These are phyloP conservation scores for Natrix natrix DNA, from an alignment of 2,797 vertebrate species.

Conservation along the genomic window DNA sequence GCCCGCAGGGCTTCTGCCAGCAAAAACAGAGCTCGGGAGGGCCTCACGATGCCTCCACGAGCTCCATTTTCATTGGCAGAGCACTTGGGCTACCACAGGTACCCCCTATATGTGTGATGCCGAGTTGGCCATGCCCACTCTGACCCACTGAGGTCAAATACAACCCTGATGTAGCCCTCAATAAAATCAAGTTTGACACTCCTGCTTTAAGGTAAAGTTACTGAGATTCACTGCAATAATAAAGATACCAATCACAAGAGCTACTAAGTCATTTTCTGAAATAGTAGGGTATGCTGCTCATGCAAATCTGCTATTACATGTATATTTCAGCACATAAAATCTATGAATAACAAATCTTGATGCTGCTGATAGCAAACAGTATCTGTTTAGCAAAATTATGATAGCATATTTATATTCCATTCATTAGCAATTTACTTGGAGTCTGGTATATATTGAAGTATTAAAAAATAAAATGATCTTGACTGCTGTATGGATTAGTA, in stretches of 20 bases:
- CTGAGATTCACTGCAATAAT: neutral
- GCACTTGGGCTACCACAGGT: too few species aligned
- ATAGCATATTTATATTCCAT: neutral
- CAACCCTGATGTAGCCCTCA: too few species aligned
- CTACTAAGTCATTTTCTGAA: neutral
- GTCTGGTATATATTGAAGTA: neutral
- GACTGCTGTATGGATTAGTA: neutral
- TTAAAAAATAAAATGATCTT: neutral
- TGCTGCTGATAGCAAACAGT: neutral
- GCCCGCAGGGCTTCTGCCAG: too few species aligned
- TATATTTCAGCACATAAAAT: neutral
- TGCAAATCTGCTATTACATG: neutral
- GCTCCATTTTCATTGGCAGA: too few species aligned
- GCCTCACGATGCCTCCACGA: too few species aligned
- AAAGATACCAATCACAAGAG: neutral
- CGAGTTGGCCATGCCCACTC: too few species aligned
- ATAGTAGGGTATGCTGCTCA: neutral
- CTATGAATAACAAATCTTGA: neutral
- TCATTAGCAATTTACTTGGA: neutral
- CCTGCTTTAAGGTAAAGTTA: neutral
- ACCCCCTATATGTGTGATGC: too few species aligned
- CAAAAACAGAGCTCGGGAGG: too few species aligned
- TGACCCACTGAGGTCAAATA: too few species aligned
- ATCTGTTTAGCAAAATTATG: neutral
- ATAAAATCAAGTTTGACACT: too few species aligned